Evolutionary conservation across 2,113 vertebrate species (phyloP).

Genomic region (Nerophis lumbriciformis): DNA sequence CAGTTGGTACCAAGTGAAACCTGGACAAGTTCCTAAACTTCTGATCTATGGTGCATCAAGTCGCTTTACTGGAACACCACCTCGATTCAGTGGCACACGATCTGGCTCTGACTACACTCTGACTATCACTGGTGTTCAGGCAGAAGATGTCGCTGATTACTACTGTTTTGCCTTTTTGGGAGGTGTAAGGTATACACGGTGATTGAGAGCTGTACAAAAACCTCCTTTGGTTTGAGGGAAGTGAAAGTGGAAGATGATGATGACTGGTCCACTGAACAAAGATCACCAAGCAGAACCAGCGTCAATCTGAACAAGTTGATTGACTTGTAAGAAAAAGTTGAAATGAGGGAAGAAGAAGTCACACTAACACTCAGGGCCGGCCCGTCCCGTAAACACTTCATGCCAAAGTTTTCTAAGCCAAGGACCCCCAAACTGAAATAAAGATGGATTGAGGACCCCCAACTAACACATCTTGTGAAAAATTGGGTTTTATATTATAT

Average conservation of each 20-base stretch:
- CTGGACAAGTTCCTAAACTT: slow-evolving; percentile 51
- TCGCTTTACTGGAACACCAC: slow-evolving; percentile 39
- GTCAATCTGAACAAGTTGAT: not conserved
- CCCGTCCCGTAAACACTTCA: no score
- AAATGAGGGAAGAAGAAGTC: no score
- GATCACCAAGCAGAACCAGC: not conserved
- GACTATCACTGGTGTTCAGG: slow-evolving; percentile 28
- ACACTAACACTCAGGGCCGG: no score
- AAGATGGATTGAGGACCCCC: no score
- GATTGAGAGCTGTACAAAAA: slow-evolving; percentile 55
- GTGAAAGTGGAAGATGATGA: slow-evolving; percentile 2
- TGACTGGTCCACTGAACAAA: not conserved
- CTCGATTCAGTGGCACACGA: slow-evolving; percentile 45
- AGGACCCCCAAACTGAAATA: no score
- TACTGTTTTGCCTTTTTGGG: slow-evolving; percentile 21
- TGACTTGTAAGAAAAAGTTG: no score
- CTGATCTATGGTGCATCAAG: no score
- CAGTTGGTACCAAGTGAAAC: slow-evolving; percentile 56
- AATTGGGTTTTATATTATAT: no score
- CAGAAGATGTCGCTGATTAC: slow-evolving; percentile 48
- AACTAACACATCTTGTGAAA: no score
- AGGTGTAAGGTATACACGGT: slow-evolving; percentile 35
- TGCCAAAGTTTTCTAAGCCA: no score
- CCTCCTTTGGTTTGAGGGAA: slow-evolving; percentile 15
- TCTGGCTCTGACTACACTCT: slow-evolving; percentile 44